Base-by-base conservation (phyloP, 2,797 vertebrate species). In the Myiotriccus ornatus region DNA sequence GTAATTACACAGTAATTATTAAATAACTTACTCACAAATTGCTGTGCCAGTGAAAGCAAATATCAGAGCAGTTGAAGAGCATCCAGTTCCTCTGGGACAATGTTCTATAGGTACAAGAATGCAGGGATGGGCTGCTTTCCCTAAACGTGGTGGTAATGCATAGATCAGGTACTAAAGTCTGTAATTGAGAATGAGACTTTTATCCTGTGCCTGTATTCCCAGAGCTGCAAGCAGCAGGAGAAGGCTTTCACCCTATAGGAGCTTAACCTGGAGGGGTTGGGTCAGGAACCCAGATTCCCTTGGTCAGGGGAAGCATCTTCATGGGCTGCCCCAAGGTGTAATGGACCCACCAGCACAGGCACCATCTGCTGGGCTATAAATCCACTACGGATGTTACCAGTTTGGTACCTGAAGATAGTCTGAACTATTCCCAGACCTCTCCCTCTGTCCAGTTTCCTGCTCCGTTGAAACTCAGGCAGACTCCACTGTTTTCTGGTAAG, bases 1-100 rank as follows among this genome's bases (percentile, higher is more conserved):
- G 39, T 95, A 94, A 97, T 97, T 97, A 97, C 15, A 12, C 37
- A 30, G 67, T 92, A 97, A 97, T 97, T 95, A 91, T 92, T 79
- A 91, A 97, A 96, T 86, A 94, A 92, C 68, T 93, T 89, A 67
- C 74, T 93, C 90, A 79, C 77, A 89, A 93, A 91, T 91, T 63
- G 78, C 90, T 30, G 17, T 81, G 70, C 71, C 82, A 79, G 49
- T 46, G 89, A 56, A 90, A 94, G 82, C 80, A 90, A 93, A 93
- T 35, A 74, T 22, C 71, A 34, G 41, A 64, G 80, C 74, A n/a
- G 18, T 8, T 27, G 55, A 69, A 19, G 46, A 55, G 81, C 30
- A 43, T 43, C 70, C 70, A 63, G 74, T 14, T 70, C 13, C 12
- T 57, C 11, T 19, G 55, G 75, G 52, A 55, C 18, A 5, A 23